Conservation (phyloP, 1,140 invertebrate species). For the Octopus bimaculoides region DNA sequence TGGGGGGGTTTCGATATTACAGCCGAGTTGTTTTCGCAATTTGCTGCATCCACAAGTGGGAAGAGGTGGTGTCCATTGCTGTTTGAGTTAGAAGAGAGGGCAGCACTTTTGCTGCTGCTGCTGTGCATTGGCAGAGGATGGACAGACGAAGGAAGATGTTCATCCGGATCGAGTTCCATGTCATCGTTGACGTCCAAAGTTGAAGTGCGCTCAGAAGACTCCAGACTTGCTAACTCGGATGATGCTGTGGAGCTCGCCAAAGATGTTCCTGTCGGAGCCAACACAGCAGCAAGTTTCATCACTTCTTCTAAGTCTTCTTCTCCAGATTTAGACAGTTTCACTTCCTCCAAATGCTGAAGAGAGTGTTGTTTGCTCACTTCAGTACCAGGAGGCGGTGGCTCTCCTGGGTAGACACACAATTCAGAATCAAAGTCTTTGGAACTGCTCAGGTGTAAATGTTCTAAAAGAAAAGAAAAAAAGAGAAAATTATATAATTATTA, state of each 20-base stretch:
- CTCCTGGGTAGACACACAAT: constrained; percentile 26
- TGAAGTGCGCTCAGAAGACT: background rate
- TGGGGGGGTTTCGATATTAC: constrained; percentile 10
- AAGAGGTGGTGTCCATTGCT: too few relatives aligned
- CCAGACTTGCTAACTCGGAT: background rate
- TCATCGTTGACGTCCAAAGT: background rate
- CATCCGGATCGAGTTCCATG: constrained; percentile 17
- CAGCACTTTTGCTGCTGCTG: too few relatives aligned
- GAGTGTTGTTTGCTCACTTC: constrained; percentile 15
- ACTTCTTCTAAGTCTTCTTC: constrained; percentile 6
- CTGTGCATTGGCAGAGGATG: background rate
- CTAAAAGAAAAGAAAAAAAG: too few relatives aligned
- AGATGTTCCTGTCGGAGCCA: background rate
- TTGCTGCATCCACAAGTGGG: too few relatives aligned
- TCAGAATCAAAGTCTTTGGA: background rate
- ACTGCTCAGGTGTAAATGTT: too few relatives aligned
- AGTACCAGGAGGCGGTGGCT: constrained; percentile 39
- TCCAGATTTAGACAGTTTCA: background rate
- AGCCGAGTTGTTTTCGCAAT: background rate
- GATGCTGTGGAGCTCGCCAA: background rate
- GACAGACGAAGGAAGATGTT: background rate
- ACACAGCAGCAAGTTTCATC: background rate
- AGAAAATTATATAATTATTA: too few relatives aligned
- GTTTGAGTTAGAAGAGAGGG: too few relatives aligned
- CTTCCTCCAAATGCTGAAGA: background rate